phyloP scores from a whole-genome alignment of 2,888 invertebrate species.

The Eurois occulta region DNA sequence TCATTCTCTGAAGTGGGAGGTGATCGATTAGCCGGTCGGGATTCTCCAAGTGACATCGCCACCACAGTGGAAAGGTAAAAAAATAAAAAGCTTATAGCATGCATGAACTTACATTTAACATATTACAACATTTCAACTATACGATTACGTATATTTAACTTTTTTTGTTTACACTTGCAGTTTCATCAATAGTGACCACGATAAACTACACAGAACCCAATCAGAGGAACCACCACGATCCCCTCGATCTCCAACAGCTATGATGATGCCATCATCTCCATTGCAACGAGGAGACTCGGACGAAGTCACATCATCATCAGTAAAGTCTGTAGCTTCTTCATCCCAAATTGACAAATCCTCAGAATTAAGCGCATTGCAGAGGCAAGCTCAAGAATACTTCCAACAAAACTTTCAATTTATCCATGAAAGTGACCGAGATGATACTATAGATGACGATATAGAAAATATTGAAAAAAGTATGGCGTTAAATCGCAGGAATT shows the following conservation, averaged over 20 bases:
- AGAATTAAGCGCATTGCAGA: slow-evolving; percentile 84
- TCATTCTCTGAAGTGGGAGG: slow-evolving; percentile 94
- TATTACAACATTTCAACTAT: not conserved
- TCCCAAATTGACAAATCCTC: slow-evolving; percentile 87
- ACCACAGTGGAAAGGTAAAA: slow-evolving; percentile 83
- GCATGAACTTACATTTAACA: not conserved
- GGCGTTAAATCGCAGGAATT: slow-evolving; percentile 87
- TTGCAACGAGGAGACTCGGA: slow-evolving; percentile 85
- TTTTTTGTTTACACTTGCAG: slow-evolving; percentile 69
- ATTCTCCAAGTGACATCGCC: slow-evolving; percentile 78
- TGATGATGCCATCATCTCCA: slow-evolving; percentile 86
- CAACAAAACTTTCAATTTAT: slow-evolving; percentile 90
- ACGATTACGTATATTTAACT: not conserved
- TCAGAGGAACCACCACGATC: slow-evolving; percentile 96
- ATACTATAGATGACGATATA: slow-evolving; percentile 89
- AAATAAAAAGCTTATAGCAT: too few species aligned
- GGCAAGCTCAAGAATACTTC: slow-evolving; percentile 88
- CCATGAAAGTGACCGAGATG: slow-evolving; percentile 89
- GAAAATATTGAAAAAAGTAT: slow-evolving; percentile 89
- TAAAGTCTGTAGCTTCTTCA: slow-evolving; percentile 85
- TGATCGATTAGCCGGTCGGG: slow-evolving; percentile 81
- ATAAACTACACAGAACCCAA: slow-evolving; percentile 95
- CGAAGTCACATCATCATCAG: slow-evolving; percentile 85
- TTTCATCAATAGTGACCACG: slow-evolving; percentile 91
- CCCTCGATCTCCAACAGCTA: slow-evolving; percentile 91